Evolutionary conservation across 2,113 vertebrate genomes (phyloP).

Genomic region (Diadophis punctatus): DNA sequence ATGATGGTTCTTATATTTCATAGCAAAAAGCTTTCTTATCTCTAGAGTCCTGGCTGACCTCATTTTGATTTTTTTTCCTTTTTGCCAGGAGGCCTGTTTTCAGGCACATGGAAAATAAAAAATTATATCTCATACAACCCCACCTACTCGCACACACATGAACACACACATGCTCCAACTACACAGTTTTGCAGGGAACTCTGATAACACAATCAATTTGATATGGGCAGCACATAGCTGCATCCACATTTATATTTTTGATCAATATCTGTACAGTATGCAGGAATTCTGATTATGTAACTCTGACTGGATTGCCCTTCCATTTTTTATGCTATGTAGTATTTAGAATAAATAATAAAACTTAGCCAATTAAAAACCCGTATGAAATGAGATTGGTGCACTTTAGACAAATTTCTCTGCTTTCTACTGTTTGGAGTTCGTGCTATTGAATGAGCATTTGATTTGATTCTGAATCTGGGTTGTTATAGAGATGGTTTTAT

Average conservation of each 20-base stretch:
- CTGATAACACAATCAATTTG: not conserved
- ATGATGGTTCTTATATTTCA: not conserved
- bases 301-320: not conserved
- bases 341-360: not conserved
- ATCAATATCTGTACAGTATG: not conserved
- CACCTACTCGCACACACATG: not conserved
- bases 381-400: not conserved
- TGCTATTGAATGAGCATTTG: not conserved
- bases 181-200: not conserved
- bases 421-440: not conserved
- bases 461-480: not conserved
- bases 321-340: not conserved
- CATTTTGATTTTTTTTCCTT: not conserved
- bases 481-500: not conserved
- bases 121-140: not conserved
- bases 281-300: not conserved
- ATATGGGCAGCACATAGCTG: not conserved
- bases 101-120: not conserved
- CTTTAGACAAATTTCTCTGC: not conserved
- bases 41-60: not conserved
- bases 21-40: not conserved
- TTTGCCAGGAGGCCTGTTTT: not conserved
- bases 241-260: not conserved
- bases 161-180: not conserved
- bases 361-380: not conserved